Conservation (phyloP, 2,113 vertebrate species). For the Mastomys coucha region DNA sequence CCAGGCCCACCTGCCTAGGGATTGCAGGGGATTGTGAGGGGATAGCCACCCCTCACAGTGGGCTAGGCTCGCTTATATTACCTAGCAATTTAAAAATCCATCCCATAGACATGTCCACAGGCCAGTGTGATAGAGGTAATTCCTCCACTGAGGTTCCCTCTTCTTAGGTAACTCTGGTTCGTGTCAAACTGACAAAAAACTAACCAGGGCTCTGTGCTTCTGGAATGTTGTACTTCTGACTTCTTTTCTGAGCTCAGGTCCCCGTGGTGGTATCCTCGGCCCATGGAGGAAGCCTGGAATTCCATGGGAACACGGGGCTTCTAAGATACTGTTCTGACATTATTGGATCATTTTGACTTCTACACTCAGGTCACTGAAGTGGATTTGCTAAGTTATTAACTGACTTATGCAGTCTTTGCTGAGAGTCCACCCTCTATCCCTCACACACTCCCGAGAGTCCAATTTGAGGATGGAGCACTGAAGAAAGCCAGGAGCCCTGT, state of each 20-base stretch:
- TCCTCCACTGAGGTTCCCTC: not conserved
- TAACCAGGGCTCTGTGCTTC: not conserved
- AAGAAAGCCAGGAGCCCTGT: not conserved
- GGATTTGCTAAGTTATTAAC: not conserved
- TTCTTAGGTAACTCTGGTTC: not conserved
- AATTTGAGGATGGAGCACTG: not conserved
- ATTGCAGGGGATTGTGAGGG: too few relatives aligned
- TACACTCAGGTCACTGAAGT: not conserved
- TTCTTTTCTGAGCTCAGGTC: too few relatives aligned
- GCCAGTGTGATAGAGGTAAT: too few relatives aligned
- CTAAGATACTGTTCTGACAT: not conserved
- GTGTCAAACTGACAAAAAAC: not conserved
- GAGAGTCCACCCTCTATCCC: not conserved
- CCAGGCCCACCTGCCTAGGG: not conserved
- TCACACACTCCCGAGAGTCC: not conserved
- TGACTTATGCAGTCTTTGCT: not conserved
- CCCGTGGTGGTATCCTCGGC: not conserved
- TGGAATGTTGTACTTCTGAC: not conserved
- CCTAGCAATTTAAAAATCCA: not conserved
- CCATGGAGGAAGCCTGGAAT: not conserved
- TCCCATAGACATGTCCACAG: not conserved
- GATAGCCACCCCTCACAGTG: not conserved
- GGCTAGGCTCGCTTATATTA: not conserved
- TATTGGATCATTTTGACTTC: not conserved
- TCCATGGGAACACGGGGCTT: fast-evolving